Evolutionary conservation across 2,113 vertebrate genomes (phyloP), one percentile per base, ranked within the genome.

Genomic region (Narcine bancroftii): DNA sequence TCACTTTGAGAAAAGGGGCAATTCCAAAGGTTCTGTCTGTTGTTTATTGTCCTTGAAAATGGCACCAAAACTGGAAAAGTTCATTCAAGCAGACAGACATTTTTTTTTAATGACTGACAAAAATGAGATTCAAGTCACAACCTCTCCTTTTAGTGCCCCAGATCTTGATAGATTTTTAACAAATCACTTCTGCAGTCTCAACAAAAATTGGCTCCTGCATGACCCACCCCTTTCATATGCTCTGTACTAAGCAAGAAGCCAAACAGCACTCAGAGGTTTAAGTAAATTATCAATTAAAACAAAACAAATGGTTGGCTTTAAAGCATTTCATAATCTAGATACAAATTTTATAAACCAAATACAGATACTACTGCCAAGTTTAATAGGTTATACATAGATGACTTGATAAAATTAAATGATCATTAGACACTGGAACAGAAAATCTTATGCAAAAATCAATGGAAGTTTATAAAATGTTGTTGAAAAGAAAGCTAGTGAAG

Each of bases 21-120:
- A 17, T 21, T 45, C 17, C 36, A 76, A 4, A 77, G 75, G 75
- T 77, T 77, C 17, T 77, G 39, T 17, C 75, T 21, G 29, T 79
- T 79, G 72, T 75, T n/a, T 72, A 45, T 79, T 79, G 42, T 72
- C 71, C 71, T 79, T 79, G 21, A 79, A 79, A 79, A 79, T 47
- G 29, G 24, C 26, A 26, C 42, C 26, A 6, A 79, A 79, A 13
- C 39, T 77, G 39, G 17, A 45, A 5, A 77, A 42, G 17, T 77
- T 77, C 39, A 45, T 77, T 15, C 75, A 77, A 19, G 17, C 75
- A 77, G 39, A 42, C 39, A 77, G 39, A 21, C 21, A 36, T 19
- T 45, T 24, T 6, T 45, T 24, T 77, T 77, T 21, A 77, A 77
- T 77, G 75, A 77, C 75, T 45, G 39, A 77, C 75, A 24, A 77